phyloP scores from a whole-genome alignment of 2,113 vertebrate species.

The Poeciliopsis prolifica region DNA sequence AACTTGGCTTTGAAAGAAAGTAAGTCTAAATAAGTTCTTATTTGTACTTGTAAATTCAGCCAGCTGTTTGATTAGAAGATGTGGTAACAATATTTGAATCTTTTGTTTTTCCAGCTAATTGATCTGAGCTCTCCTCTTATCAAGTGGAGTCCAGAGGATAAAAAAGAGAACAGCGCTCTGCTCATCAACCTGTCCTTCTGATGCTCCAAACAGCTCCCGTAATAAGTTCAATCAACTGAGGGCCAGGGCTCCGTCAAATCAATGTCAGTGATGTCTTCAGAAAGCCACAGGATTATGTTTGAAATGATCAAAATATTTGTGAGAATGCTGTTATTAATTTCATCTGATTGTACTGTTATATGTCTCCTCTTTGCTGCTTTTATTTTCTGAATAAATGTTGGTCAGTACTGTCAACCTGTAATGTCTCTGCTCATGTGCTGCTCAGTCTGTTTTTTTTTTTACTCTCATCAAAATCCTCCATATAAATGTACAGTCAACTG shows the following conservation, averaged over 20 bases:
- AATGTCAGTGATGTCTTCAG: conserved; percentile 4
- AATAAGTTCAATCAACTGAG: neutral
- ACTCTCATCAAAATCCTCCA: no score
- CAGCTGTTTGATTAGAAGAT: neutral
- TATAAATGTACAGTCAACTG: no score
- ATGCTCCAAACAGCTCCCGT: conserved; percentile 15
- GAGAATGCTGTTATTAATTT: conserved; percentile 15
- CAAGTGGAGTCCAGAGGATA: conserved; percentile 81
- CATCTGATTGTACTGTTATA: conserved; percentile 32
- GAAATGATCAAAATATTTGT: conserved; percentile 43
- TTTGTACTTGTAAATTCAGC: neutral
- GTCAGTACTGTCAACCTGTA: neutral
- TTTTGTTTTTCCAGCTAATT: conserved; percentile 70
- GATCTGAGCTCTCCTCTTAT: conserved; percentile 82
- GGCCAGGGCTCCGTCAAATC: neutral
- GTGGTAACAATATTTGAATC: neutral
- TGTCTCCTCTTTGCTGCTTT: conserved; percentile 39
- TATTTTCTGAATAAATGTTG: conserved; percentile 59
- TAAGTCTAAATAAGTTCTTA: no score
- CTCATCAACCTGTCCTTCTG: conserved; percentile 83
- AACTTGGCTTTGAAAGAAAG: no score
- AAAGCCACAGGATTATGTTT: conserved; percentile 20
- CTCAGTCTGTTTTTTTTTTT: neutral
- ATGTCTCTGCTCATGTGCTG: neutral
- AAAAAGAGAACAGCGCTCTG: conserved; percentile 65